phyloP scores from a whole-genome alignment of 2,113 vertebrate species.

The Hippolais icterina region DNA sequence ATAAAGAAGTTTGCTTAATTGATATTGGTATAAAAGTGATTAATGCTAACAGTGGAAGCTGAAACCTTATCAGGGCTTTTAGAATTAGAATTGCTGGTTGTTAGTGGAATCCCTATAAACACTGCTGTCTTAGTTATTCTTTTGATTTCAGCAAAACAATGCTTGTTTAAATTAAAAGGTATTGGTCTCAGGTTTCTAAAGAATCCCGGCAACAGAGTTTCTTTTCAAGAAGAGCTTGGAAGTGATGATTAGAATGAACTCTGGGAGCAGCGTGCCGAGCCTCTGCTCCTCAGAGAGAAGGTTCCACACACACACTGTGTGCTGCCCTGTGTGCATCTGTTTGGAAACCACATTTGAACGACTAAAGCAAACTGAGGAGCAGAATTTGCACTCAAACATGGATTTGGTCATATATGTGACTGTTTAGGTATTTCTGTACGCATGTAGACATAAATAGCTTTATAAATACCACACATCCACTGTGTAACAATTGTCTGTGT shows the following conservation, averaged over 20 bases:
- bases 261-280: neutral
- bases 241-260: neutral
- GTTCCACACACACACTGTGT: neutral
- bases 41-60: neutral
- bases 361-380: neutral
- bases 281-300: neutral
- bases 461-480: neutral
- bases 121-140: neutral
- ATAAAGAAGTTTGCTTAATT: conserved; percentile 22
- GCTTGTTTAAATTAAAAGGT: neutral
- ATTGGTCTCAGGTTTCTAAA: neutral
- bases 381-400: neutral
- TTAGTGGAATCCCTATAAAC: neutral
- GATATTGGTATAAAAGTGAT: neutral
- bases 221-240: neutral
- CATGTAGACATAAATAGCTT: neutral
- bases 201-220: neutral
- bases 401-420: neutral
- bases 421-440: neutral
- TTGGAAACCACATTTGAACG: neutral
- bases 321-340: neutral
- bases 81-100: neutral
- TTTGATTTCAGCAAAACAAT: neutral
- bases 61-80: neutral
- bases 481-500: neutral